Conservation (phyloP, 1,140 invertebrate genomes). For the Aphis gossypii region DNA sequence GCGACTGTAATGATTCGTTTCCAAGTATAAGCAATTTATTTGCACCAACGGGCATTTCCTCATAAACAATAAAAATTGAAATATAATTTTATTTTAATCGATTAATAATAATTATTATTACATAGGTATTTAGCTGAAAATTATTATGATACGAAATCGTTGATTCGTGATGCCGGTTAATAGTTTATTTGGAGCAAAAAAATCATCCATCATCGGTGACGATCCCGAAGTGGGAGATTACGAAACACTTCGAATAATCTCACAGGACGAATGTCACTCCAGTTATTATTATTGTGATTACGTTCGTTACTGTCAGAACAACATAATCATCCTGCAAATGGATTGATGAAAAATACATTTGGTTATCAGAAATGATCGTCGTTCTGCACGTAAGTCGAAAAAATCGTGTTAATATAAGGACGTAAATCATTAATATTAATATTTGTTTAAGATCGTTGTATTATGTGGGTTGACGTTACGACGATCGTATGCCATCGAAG, state of each 20-base stretch:
- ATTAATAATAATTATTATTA: not conserved
- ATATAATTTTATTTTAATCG: constrained; percentile 15
- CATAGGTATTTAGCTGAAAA: not conserved
- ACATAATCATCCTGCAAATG: constrained; percentile 24
- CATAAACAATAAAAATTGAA: not conserved
- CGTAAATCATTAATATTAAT: not conserved
- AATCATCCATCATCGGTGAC: not conserved
- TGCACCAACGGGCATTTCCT: not conserved
- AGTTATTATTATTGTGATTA: not conserved
- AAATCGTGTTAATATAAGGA: not conserved
- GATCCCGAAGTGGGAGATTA: constrained; percentile 4
- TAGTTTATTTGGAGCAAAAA: constrained; percentile 12
- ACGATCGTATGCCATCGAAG: constrained; percentile 35
- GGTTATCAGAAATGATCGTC: constrained; percentile 33
- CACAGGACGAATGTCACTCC: not conserved
- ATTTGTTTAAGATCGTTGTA: not conserved
- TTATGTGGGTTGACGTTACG: constrained; percentile 24
- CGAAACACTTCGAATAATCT: not conserved
- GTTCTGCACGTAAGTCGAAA: constrained; percentile 6
- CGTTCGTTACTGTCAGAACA: not conserved
- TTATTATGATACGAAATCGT: not conserved
- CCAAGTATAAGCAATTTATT: not conserved
- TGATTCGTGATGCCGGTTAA: constrained; percentile 44
- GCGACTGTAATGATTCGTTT: not conserved
- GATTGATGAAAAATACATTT: not conserved